These are phyloP conservation scores for Chironomus striatipennis DNA, from an alignment of 1,140 invertebrate species.

Conservation along the genomic window DNA sequence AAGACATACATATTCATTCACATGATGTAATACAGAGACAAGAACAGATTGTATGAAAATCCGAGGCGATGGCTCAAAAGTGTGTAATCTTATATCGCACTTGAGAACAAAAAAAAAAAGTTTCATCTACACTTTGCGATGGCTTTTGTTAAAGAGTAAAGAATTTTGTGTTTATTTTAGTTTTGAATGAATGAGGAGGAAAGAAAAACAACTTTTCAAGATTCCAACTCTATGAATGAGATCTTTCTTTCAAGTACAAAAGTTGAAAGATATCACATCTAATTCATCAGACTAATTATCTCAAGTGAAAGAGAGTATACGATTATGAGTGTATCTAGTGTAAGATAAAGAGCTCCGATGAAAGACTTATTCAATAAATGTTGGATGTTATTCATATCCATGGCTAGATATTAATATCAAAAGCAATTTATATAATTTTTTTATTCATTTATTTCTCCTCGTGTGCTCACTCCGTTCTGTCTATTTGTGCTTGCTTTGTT, in stretches of 20 bases:
- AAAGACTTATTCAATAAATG: too few species aligned
- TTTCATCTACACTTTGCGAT: not conserved
- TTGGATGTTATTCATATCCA: slow-evolving; percentile 17
- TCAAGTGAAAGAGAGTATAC: slow-evolving; percentile 25
- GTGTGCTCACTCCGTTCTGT: not conserved
- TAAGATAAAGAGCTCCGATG: slow-evolving; percentile 24
- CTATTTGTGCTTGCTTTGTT: not conserved
- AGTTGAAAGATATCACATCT: slow-evolving; percentile 10
- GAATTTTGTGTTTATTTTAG: not conserved
- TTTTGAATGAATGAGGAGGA: not conserved
- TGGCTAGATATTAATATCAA: not conserved
- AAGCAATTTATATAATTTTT: slow-evolving; percentile 2
- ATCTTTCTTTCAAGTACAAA: not conserved
- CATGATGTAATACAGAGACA: not conserved
- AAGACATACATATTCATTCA: not conserved
- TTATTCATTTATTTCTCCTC: not conserved
- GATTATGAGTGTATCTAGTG: not conserved
- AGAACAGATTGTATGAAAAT: not conserved
- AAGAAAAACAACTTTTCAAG: too few species aligned
- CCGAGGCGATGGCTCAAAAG: not conserved
- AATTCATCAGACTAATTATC: slow-evolving; percentile 21
- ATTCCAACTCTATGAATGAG: not conserved
- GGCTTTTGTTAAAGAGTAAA: not conserved
- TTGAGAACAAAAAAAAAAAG: not conserved
- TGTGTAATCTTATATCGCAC: slow-evolving; percentile 1